phyloP scores from a whole-genome alignment of 37 sponge, comb jelly and placozoan genomes.

The Aphrocallistes beatrix region DNA sequence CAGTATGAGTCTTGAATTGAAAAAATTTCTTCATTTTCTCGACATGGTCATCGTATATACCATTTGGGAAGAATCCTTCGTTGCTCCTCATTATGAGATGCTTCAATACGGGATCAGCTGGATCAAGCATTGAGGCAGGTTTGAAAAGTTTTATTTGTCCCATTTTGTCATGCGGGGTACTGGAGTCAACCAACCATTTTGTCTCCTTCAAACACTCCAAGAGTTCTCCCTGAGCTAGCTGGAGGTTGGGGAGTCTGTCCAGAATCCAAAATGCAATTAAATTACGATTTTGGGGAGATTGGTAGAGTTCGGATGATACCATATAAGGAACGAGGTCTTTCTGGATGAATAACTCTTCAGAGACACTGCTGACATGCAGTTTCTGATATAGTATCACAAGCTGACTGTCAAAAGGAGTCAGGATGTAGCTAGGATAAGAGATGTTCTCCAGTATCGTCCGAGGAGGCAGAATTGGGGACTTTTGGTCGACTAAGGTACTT shows the following conservation, averaged over 20 bases:
- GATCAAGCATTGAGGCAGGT: background rate
- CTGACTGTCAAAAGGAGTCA: background rate
- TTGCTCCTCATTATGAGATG: background rate
- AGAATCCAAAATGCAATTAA: background rate
- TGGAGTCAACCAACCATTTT: background rate
- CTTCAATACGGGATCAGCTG: background rate
- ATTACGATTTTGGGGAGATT: background rate
- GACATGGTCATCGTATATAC: background rate
- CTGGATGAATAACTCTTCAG: background rate
- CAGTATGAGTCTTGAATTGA: background rate
- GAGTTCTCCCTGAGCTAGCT: background rate
- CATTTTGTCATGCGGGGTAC: background rate
- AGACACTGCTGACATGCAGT: background rate
- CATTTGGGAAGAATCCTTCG: background rate
- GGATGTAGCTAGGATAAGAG: background rate
- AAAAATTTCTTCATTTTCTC: conserved; percentile 16
- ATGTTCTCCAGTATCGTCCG: background rate
- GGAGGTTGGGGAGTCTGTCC: background rate
- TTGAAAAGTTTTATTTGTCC: background rate
- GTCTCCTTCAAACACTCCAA: background rate
- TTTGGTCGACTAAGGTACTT: background rate
- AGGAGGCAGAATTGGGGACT: background rate
- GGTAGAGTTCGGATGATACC: background rate
- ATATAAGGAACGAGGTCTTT: background rate
- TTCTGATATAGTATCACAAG: background rate